Percentiles rank a stretch among this genome's conserved stretches.
Evolutionary conservation across 2,888 invertebrate genomes (phyloP).

Genomic region (Drosophila borealis): DNA sequence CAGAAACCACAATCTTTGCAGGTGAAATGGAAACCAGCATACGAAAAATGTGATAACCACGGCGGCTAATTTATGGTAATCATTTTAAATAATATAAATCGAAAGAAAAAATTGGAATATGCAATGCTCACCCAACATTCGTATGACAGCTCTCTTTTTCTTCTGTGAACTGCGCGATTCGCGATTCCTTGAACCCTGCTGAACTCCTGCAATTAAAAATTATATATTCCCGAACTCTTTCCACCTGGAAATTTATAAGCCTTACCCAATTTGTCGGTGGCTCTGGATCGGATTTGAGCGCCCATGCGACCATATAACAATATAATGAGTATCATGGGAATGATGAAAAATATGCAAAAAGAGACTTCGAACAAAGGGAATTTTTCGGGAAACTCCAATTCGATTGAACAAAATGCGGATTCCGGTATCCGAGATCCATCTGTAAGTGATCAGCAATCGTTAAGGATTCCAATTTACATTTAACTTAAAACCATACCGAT

Average conservation of each 20-base stretch:
- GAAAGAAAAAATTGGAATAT: not conserved
- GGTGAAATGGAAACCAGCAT: conserved; percentile 98
- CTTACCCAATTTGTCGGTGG: conserved; percentile 85
- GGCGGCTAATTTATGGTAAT: conserved; percentile 88
- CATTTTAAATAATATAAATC: not conserved
- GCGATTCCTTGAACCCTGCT: conserved; percentile 89
- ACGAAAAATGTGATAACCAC: conserved; percentile 97
- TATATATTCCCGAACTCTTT: not conserved
- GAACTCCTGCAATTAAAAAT: conserved; percentile 79
- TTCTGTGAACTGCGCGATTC: conserved; percentile 89
- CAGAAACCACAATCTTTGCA: conserved; percentile 93
- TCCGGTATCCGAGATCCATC: conserved; percentile 87
- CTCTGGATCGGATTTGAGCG: conserved; percentile 87
- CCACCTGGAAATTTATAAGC: too few species aligned
- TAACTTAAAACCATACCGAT: conserved; percentile 85
- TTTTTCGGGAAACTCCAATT: conserved; percentile 86
- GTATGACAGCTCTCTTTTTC: conserved; percentile 90
- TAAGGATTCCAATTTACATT: not conserved
- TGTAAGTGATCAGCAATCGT: conserved; percentile 62
- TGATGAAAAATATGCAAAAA: conserved; percentile 92
- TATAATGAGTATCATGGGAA: conserved; percentile 90
- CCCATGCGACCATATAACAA: conserved; percentile 93
- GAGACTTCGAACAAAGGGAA: conserved; percentile 92
- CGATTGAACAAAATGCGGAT: conserved; percentile 93
- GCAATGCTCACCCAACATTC: conserved; percentile 90